A percentile compares a stretch with the other conserved stretches of the same genome.
These are phyloP conservation scores for Drosophila diplacantha DNA, from an alignment of 2,888 invertebrate genomes.

Conservation along the genomic window DNA sequence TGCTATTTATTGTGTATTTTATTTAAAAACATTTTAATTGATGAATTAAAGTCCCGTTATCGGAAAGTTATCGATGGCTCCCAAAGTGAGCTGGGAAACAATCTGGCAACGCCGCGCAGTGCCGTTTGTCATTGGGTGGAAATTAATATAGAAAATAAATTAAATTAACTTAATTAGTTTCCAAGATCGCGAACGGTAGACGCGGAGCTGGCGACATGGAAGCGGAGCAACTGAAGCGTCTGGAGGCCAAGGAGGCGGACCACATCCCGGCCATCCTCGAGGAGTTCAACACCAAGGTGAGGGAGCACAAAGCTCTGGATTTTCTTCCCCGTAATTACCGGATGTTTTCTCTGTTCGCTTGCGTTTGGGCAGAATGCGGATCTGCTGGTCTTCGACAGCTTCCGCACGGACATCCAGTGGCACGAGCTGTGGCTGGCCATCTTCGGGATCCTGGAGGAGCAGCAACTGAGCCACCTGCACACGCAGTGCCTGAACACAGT, in stretches of 20 bases:
- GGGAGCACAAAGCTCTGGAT: background rate
- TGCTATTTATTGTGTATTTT: no score
- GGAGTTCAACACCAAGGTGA: constrained; percentile 74
- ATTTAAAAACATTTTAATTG: background rate
- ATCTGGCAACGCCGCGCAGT: constrained; percentile 4
- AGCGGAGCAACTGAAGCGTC: constrained; percentile 67
- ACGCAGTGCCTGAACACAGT: constrained; percentile 74
- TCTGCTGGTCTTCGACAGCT: constrained; percentile 74
- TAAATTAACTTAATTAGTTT: constrained; percentile 11
- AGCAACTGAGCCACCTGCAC: constrained; percentile 57
- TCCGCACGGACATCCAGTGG: constrained; percentile 76
- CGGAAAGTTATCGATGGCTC: background rate
- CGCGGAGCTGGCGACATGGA: constrained; percentile 65
- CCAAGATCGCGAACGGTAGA: background rate
- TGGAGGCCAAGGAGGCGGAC: constrained; percentile 66
- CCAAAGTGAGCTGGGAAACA: background rate
- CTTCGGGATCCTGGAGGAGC: constrained; percentile 73
- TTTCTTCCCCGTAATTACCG: background rate
- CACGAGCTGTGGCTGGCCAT: constrained; percentile 74
- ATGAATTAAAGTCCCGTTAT: background rate
- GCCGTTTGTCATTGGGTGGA: constrained; percentile 11
- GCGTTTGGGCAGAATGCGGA: constrained; percentile 68
- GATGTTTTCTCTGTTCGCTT: background rate
- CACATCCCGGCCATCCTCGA: constrained; percentile 67
- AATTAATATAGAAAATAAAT: constrained; percentile 11